Conservation (phyloP, 2,797 vertebrate genomes). For the Sebastes hopkinsi region DNA sequence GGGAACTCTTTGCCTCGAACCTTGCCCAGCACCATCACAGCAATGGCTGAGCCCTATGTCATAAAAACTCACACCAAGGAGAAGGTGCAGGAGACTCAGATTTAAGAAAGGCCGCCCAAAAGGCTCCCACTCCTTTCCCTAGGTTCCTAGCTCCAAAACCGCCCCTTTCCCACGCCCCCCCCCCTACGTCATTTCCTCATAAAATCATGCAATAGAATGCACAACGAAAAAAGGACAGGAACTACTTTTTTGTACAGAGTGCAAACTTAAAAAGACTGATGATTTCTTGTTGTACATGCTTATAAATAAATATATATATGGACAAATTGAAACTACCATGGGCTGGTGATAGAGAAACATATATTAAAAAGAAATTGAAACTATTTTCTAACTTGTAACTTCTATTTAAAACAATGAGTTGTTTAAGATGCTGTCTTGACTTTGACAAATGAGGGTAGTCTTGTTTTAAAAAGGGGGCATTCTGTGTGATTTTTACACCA, state of each 20-base stretch:
- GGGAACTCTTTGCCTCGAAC: slow-evolving; percentile 95
- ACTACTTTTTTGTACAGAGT: slow-evolving; percentile 96
- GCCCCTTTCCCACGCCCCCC: slow-evolving; percentile 16
- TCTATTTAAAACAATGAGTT: slow-evolving; percentile 91
- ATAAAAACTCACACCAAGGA: slow-evolving; percentile 98
- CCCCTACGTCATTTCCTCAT: slow-evolving; percentile 65
- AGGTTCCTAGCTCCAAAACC: slow-evolving; percentile 31
- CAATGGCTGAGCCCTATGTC: slow-evolving; percentile 90
- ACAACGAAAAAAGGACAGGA: slow-evolving; percentile 90
- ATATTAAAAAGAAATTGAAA: slow-evolving; percentile 91
- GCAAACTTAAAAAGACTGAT: slow-evolving; percentile 89
- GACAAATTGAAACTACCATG: slow-evolving; percentile 87
- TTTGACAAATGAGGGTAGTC: slow-evolving; percentile 86
- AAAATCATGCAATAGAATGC: slow-evolving; percentile 96
- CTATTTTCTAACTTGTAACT: slow-evolving; percentile 99
- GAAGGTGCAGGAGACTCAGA: slow-evolving; percentile 99
- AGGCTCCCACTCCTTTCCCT: slow-evolving; percentile 21
- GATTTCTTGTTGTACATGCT: slow-evolving; percentile 96
- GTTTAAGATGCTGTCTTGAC: slow-evolving; percentile 86
- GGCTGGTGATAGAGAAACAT: slow-evolving; percentile 92
- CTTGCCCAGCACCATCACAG: slow-evolving; percentile 87
- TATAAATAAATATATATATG: slow-evolving; percentile 84
- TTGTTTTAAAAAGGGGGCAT: slow-evolving; percentile 85
- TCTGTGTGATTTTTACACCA: slow-evolving; percentile 88
- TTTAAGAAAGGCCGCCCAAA: slow-evolving; percentile 79